phyloP scores from a whole-genome alignment of 1,140 invertebrate species.

The Penaeus chinensis region DNA sequence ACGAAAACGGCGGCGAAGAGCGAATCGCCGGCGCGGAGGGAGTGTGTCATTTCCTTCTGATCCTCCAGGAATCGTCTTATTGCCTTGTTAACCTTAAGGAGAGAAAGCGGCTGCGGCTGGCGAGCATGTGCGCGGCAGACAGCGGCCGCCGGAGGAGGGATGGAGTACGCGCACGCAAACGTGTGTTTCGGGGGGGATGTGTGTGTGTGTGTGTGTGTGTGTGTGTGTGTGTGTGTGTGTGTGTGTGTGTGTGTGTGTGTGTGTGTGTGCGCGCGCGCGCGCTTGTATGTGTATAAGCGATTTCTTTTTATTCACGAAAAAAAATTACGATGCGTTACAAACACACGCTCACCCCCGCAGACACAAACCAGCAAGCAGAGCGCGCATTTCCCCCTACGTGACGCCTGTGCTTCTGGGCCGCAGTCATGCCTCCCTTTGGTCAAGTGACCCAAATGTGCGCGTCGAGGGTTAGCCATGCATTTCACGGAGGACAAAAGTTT shows the following conservation, averaged over 20 bases:
- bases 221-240: conserved; percentile 8
- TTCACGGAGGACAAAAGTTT: no score
- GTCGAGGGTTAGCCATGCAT: background rate
- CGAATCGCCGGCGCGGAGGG: no score
- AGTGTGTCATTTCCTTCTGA: no score
- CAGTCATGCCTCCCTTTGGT: background rate
- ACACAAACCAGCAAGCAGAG: background rate
- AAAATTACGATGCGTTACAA: no score
- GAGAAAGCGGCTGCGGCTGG: no score
- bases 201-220: conserved; percentile 30
- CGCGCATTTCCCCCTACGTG: no score
- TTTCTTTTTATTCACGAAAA: no score
- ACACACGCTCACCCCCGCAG: no score
- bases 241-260: background rate
- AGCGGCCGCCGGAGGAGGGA: background rate
- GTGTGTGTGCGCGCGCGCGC: background rate
- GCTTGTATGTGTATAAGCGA: background rate
- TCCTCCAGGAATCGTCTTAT: no score
- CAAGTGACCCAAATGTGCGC: conserved; percentile 9
- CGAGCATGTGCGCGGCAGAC: background rate
- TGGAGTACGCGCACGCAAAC: background rate
- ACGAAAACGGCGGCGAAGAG: no score
- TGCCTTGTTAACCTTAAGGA: no score
- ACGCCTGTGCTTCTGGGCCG: background rate
- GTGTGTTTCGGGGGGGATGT: background rate